Evolutionary conservation across 2,888 invertebrate species (phyloP).

Genomic region (Drosophila seclusa): DNA sequence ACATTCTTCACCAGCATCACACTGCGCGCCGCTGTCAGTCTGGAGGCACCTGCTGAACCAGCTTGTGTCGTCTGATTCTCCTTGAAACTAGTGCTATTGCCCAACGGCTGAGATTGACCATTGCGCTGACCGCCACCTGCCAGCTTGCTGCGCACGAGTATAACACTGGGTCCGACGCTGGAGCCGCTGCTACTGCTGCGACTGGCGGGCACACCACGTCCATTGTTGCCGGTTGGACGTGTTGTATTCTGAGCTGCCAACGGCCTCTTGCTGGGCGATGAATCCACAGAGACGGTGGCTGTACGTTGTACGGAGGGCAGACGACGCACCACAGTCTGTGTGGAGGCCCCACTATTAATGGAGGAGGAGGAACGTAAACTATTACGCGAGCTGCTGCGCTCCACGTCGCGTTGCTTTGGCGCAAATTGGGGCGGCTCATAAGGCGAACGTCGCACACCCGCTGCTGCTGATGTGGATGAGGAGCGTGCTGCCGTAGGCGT

Average conservation of each 20-base stretch:
- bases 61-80: slow-evolving; percentile 82
- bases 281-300: slow-evolving; percentile 82
- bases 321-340: slow-evolving; percentile 92
- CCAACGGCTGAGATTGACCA: slow-evolving; percentile 49
- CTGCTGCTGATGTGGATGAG: slow-evolving; percentile 37
- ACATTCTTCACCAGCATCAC: slow-evolving; percentile 80
- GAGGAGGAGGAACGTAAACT: slow-evolving; percentile 94
- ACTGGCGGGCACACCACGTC: slow-evolving; percentile 86
- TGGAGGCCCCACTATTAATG: slow-evolving; percentile 91
- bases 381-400: slow-evolving; percentile 91
- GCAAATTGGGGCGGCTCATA: slow-evolving; percentile 46
- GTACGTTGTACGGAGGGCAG: slow-evolving; percentile 85
- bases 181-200: slow-evolving; percentile 87
- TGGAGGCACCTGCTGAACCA: slow-evolving; percentile 37
- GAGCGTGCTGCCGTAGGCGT: slow-evolving; percentile 86
- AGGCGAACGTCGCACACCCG: slow-evolving; percentile 41
- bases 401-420: slow-evolving; percentile 86
- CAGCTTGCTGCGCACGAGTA: slow-evolving; percentile 71
- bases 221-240: slow-evolving; percentile 57
- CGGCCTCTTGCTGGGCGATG: slow-evolving; percentile 85
- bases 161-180: slow-evolving; percentile 86
- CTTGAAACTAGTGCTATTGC: slow-evolving; percentile 85
- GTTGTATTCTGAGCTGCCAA: slow-evolving; percentile 86
- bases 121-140: slow-evolving; percentile 37
- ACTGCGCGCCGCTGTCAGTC: slow-evolving; percentile 75